phyloP scores from a whole-genome alignment of 2,888 invertebrate species.

The Euzetes globulus region DNA sequence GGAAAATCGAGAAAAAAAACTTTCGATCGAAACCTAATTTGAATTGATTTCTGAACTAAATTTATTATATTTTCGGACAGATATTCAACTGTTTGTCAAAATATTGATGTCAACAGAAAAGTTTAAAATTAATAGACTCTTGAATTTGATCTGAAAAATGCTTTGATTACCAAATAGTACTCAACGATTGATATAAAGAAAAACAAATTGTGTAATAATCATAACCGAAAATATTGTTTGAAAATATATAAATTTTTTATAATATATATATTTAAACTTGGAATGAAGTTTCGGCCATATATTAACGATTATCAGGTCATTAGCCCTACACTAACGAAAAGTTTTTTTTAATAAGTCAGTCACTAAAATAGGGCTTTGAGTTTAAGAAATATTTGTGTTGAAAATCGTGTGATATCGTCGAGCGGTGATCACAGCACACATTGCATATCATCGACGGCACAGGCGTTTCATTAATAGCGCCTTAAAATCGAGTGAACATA shows the following conservation, averaged over 20 bases:
- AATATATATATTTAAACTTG: not conserved
- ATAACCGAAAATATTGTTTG: not conserved
- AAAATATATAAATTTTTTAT: not conserved
- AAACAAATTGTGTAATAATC: no score
- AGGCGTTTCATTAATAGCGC: conserved; percentile 6
- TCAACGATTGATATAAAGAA: no score
- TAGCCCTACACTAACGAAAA: not conserved
- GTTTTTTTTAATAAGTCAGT: not conserved
- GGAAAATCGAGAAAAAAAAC: no score
- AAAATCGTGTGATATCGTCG: conserved; percentile 16
- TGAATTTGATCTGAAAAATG: no score
- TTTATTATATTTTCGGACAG: no score
- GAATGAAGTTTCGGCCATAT: not conserved
- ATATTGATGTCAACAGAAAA: no score
- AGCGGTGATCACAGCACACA: not conserved
- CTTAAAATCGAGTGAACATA: not conserved
- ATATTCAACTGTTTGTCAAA: no score
- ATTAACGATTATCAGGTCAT: not conserved
- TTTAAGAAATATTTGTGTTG: not conserved
- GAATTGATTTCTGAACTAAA: no score
- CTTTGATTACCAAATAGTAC: no score
- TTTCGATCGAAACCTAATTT: no score
- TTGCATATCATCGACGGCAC: not conserved
- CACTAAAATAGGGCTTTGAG: conserved; percentile 7
- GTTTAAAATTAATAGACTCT: no score